Conservation (phyloP, 2,113 vertebrate genomes). For the Alces alces region DNA sequence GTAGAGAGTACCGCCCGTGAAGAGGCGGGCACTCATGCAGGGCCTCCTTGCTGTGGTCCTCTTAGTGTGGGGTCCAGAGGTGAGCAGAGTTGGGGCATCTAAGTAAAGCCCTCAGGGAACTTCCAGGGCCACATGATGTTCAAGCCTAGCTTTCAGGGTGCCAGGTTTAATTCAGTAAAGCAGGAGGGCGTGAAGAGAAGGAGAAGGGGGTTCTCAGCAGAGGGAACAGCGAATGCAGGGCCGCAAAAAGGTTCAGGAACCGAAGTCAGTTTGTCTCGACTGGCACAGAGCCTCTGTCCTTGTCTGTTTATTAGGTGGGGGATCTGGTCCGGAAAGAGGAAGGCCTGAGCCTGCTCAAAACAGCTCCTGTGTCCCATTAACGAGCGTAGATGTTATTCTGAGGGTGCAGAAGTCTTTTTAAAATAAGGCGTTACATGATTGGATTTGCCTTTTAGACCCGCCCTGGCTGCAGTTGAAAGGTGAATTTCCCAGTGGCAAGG, state of each 20-base stretch:
- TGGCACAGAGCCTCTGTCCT: neutral
- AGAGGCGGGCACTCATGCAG: too few relatives aligned
- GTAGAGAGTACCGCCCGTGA: neutral
- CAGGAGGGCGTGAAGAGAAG: neutral
- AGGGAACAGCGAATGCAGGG: neutral
- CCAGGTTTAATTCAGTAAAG: neutral
- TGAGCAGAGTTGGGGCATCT: neutral
- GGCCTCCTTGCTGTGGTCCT: accelerated
- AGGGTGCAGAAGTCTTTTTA: neutral
- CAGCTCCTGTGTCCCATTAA: neutral
- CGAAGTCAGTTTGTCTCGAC: neutral
- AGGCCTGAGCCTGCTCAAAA: neutral
- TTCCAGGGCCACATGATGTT: neutral
- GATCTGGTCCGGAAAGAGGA: too few relatives aligned
- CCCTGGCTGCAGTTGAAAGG: neutral
- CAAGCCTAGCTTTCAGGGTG: neutral
- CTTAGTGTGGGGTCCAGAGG: neutral
- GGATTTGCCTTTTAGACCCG: neutral
- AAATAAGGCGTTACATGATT: neutral
- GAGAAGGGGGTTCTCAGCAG: neutral
- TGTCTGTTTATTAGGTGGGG: neutral
- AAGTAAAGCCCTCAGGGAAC: neutral
- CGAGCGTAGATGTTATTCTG: neutral
- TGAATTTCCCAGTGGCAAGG: neutral
- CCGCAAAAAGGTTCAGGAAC: neutral